Base-by-base conservation (phyloP, 2,113 vertebrate species). In the Mustela lutreola region DNA sequence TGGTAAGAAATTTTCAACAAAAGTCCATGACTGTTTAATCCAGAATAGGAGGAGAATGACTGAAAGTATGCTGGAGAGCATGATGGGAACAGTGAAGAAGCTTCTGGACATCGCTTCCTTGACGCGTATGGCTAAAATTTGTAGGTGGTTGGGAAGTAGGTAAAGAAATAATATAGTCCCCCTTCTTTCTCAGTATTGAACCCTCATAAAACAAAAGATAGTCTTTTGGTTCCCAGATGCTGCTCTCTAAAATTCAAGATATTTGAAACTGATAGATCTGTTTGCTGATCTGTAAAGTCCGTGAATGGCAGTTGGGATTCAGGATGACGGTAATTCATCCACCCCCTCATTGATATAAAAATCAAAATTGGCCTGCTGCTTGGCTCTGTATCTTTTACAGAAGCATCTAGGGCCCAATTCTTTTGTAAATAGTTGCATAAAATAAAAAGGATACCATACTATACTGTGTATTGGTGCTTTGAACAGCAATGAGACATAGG, bases 1-100 rank as follows among this genome's bases (percentile, higher is more conserved):
- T 11, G 36, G 86, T 86, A 89, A 93, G 87, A 97, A 65, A 58
- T 73, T 95, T 95, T 95, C 56, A 89, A 65, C 60, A 94, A 94
- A 96, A 97, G 92, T 97, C 67, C 75, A 79, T 4, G 19, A 86
- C 22, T 75, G 48, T 82, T 91, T 73, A 82, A 85, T 88, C 76
- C 73, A 91, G 56, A 95, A 42, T 42, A 67, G 86, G 63, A 91
- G 28, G 42, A 48, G 2, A 88, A n/a, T 90, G 78, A 94, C 6
- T 22, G 50, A 65, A 33, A 15, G 19, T 62, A 26, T 70, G 33
- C 53, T 91, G n/a, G 63, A 88, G 11, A 82, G 5, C 7, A 3
- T 16, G 24, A 60, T 36, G 33, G 65, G 18, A 86, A 45, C 33
- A 19, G 7, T 65, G 33, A 65, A 71, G 71, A 70, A 39, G 9